phyloP scores from a whole-genome alignment of 2,113 vertebrate species.

The Mesocricetus auratus region DNA sequence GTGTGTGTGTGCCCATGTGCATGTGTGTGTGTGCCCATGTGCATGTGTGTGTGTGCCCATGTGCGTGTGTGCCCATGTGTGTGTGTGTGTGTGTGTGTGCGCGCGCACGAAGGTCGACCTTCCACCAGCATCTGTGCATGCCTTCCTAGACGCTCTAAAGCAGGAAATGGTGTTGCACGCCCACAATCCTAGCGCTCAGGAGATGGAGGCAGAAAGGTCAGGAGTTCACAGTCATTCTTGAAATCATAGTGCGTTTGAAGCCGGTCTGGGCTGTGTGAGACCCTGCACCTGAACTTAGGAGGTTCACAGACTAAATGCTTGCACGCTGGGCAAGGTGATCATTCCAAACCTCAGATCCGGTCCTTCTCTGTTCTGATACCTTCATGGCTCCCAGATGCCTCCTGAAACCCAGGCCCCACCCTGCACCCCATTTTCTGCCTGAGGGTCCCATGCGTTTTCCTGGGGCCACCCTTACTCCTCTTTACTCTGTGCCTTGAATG shows the following conservation, averaged over 20 bases:
- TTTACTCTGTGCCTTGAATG: background rate
- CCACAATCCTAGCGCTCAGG: background rate
- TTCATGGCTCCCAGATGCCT: rapidly evolving
- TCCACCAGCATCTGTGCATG: rapidly evolving
- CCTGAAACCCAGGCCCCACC: background rate
- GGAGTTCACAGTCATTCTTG: background rate
- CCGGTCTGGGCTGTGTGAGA: background rate
- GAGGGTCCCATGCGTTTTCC: background rate
- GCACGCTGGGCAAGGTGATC: rapidly evolving
- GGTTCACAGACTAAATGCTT: too few relatives aligned
- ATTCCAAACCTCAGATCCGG: background rate
- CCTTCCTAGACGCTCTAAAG: rapidly evolving
- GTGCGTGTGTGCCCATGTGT: too few relatives aligned
- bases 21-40: too few relatives aligned
- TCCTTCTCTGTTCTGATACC: rapidly evolving
- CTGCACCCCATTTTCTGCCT: rapidly evolving
- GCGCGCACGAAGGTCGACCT: rapidly evolving
- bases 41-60: too few relatives aligned
- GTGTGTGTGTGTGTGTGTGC: background rate
- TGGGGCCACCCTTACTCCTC: background rate
- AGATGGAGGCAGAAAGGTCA: background rate
- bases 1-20: too few relatives aligned
- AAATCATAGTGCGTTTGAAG: background rate
- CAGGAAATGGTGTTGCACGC: background rate
- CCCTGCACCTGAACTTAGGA: too few relatives aligned